Percentiles rank a stretch among this genome's conserved stretches.
These are phyloP conservation scores for Tenodera sinensis DNA, from an alignment of 2,888 invertebrate genomes.

Conservation along the genomic window DNA sequence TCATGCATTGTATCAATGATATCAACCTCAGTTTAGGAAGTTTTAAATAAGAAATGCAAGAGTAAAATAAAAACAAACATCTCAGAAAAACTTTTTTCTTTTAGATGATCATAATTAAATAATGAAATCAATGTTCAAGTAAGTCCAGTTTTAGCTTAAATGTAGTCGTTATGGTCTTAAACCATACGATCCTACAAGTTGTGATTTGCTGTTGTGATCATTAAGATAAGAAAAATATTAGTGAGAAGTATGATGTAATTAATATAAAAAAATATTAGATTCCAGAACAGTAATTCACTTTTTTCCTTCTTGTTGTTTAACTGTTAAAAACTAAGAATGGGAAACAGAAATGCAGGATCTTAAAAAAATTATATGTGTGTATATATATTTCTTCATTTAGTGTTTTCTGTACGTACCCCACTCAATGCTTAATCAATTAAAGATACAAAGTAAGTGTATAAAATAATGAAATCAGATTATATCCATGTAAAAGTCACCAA, in stretches of 20 bases:
- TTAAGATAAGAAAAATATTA: constrained; percentile 19
- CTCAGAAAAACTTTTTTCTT: constrained; percentile 8
- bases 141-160: constrained; percentile 26
- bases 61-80: neutral
- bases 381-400: constrained; percentile 24
- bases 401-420: constrained; percentile 24
- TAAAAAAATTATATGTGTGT: constrained; percentile 23
- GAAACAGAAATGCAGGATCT: constrained; percentile 30
- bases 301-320: constrained; percentile 28
- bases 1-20: constrained; percentile 1
- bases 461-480: constrained; percentile 18
- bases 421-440: constrained; percentile 22
- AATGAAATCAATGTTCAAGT: constrained; percentile 19
- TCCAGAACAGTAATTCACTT: constrained; percentile 23
- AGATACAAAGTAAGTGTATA: constrained; percentile 21
- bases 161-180: constrained; percentile 21
- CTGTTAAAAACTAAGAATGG: constrained; percentile 26
- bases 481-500: constrained; percentile 26
- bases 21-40: constrained; percentile 7
- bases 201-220: constrained; percentile 30
- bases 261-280: constrained; percentile 20
- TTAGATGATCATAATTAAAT: constrained; percentile 18
- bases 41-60: neutral
- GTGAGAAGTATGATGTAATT: constrained; percentile 21
- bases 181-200: constrained; percentile 20